Evolutionary conservation across 2,113 vertebrate species (phyloP).

Genomic region (Podarcis muralis): DNA sequence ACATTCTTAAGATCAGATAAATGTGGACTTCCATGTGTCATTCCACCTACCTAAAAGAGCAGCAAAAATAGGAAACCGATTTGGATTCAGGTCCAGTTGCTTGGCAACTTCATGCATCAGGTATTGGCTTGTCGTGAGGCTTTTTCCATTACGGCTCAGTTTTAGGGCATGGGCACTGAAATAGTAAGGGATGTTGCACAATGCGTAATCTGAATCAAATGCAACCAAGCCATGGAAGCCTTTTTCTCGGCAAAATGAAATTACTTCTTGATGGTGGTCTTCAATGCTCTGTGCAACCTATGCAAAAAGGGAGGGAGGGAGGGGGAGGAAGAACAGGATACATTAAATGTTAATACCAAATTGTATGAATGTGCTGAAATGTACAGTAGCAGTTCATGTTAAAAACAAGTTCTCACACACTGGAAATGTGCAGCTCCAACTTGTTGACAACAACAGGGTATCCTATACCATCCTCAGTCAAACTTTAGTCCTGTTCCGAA

Average conservation of each 20-base stretch:
- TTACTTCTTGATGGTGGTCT: slow-evolving; percentile 98
- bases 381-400: neutral
- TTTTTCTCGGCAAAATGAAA: slow-evolving; percentile 90
- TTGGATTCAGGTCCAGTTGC: slow-evolving; percentile 94
- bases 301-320: neutral
- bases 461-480: neutral
- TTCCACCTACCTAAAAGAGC: slow-evolving; percentile 90
- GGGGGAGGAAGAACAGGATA: slow-evolving; percentile 37
- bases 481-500: neutral
- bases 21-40: neutral
- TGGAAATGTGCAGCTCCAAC: neutral
- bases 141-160: slow-evolving; percentile 95
- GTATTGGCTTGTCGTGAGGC: slow-evolving; percentile 96
- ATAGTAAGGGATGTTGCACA: slow-evolving; percentile 95
- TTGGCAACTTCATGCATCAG: slow-evolving; percentile 97
- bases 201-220: slow-evolving; percentile 94
- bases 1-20: neutral
- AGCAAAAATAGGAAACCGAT: slow-evolving; percentile 93
- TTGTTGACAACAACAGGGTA: neutral
- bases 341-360: slow-evolving; percentile 51
- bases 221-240: slow-evolving; percentile 95
- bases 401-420: neutral
- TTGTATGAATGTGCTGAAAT: neutral
- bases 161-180: slow-evolving; percentile 96
- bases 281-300: slow-evolving; percentile 95